Base-by-base conservation (phyloP, 2,113 vertebrate genomes). In the Daphoenositta chrysoptera region DNA sequence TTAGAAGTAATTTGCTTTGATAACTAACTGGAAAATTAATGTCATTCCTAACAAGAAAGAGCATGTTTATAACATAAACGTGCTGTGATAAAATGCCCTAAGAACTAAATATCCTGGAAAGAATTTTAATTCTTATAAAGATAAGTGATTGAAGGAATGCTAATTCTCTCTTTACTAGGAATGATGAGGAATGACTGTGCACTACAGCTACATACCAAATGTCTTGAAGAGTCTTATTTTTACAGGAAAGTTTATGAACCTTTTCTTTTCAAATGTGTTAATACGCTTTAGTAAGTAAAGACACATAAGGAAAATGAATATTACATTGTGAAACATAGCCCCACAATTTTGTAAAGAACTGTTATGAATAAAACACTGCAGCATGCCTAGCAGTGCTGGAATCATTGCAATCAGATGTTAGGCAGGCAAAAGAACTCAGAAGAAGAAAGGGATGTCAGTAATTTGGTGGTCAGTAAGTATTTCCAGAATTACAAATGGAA, bases 101-200 rank as follows among this genome's bases (percentile, higher is more conserved):
- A 96, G 94, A 96, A 93, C 85, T 90, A 92, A 93, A 94, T 93
- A 98, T 97, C 96, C 94, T 76, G 96, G 96, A 98, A 98, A 96
- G 96, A 98, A 98, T 97, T 97, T 97, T 97, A 97, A 97, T 94
- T 95, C 95, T 93, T 85, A 63, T 88, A 91, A 89, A 97, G 94
- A 97, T 97, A 97, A 97, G 82, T 90, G 86, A 96, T 58, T 95
- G 91, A 91, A 97, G 66, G 96, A 97, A 95, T 96, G 95, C 60
- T 96, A 96, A 96, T 91, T 96, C 94, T 96, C 35, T 94, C 64
- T 94, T 97, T 95, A 89, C 90, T 90, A 81, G 73, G 73, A 96
- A 96, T 54, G 75, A 77, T 64, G 84, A 93, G 47, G 94, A 97
- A 94, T 87, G 75, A 91, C 58, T 93, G 5, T 91, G 51, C n/a